Percentiles rank a stretch among this genome's conserved stretches.
phyloP scores from a whole-genome alignment of 2,797 vertebrate species.

The Alca torda region DNA sequence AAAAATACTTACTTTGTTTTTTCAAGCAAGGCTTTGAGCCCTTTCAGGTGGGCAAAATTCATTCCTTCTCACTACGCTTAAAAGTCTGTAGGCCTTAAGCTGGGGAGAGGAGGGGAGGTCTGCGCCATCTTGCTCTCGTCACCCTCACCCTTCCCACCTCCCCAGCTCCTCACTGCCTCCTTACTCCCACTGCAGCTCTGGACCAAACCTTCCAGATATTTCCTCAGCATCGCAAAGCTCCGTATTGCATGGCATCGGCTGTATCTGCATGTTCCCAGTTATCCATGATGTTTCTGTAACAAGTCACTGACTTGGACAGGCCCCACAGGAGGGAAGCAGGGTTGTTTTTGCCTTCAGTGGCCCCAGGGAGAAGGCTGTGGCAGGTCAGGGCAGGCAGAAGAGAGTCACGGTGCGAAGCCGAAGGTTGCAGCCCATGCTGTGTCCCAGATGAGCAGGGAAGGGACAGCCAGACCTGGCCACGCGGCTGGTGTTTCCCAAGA shows the following conservation, averaged over 20 bases:
- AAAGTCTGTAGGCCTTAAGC: not conserved
- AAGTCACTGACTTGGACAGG: not conserved
- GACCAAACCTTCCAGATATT: not conserved
- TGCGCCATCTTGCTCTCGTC: not conserved
- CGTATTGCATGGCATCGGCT: rapidly evolving
- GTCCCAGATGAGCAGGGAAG: not conserved
- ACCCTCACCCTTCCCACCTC: not conserved
- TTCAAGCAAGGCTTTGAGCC: not conserved
- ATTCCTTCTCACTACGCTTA: not conserved
- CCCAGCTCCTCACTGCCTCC: not conserved
- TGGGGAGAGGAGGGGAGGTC: not conserved
- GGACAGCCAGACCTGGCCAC: not conserved
- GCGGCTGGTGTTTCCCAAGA: rapidly evolving
- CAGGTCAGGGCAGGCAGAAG: not conserved
- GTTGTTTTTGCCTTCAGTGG: not conserved
- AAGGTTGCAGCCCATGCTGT: not conserved
- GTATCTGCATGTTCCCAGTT: not conserved
- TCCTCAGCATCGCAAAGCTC: not conserved
- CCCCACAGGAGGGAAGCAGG: not conserved
- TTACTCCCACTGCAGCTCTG: not conserved
- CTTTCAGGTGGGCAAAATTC: not conserved
- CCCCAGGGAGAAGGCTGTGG: not conserved
- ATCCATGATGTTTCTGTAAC: not conserved
- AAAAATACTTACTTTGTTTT: not conserved
- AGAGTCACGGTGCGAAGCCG: rapidly evolving